Percentiles rank a stretch among this genome's conserved stretches.
phyloP scores from a whole-genome alignment of 2,888 invertebrate genomes.

The Ectemnius lituratus region DNA sequence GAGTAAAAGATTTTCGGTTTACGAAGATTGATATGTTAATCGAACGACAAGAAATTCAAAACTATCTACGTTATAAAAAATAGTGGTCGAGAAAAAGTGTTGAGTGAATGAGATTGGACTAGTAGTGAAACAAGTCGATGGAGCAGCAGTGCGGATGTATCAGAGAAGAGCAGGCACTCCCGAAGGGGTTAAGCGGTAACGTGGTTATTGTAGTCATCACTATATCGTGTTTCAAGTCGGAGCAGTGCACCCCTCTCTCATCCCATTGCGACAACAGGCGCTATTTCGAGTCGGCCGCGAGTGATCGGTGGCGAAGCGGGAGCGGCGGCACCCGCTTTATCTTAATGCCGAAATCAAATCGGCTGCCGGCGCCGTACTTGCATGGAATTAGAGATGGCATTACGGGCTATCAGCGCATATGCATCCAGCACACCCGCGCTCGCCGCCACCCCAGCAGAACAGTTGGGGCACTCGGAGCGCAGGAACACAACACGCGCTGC shows the following conservation, averaged over 20 bases:
- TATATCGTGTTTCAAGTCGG: conserved; percentile 58
- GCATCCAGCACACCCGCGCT: conserved; percentile 65
- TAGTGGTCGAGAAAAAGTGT: background rate
- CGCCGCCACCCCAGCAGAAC: conserved; percentile 42
- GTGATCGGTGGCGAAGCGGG: conserved; percentile 40
- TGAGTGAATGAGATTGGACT: background rate
- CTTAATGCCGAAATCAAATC: conserved; percentile 78
- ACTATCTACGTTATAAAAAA: too few relatives aligned
- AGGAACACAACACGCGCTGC: background rate
- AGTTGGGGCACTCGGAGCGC: too few relatives aligned
- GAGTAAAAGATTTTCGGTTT: background rate
- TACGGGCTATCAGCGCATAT: conserved; percentile 76
- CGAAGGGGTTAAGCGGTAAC: conserved; percentile 54
- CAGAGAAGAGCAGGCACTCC: conserved; percentile 35
- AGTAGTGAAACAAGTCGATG: background rate
- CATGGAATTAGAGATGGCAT: conserved; percentile 78
- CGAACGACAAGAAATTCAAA: too few relatives aligned
- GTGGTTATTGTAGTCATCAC: conserved; percentile 47
- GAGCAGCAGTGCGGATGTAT: conserved; percentile 14
- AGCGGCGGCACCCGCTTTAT: conserved; percentile 68
- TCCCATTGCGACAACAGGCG: conserved; percentile 12
- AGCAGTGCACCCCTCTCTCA: conserved; percentile 37
- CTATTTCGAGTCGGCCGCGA: conserved; percentile 47
- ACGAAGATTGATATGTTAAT: too few relatives aligned
- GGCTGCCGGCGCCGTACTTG: conserved; percentile 61